Evolutionary conservation across 2,797 vertebrate genomes (phyloP), one percentile per base, ranked within the genome.

Genomic region (Aselliscus stoliczkanus): DNA sequence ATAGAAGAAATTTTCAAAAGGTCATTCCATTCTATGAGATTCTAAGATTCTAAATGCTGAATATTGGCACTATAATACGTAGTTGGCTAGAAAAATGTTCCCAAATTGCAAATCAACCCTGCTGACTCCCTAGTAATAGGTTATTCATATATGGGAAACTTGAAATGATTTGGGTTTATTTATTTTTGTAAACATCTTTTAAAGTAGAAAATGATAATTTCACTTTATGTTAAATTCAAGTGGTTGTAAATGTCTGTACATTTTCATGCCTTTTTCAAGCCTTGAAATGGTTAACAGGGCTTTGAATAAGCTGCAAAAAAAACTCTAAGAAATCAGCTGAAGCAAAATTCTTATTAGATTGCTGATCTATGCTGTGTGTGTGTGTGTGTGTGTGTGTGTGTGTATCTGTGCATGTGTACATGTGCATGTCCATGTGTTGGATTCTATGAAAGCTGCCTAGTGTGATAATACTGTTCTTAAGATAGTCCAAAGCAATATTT

Each of bases 171-270:
- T 76, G 44, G 9, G 42, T 76, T 81, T 54, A 54, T 42, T 70
- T 82, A 70, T 85, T 64, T 90, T 87, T 82, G 11, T 50, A 82
- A 93, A 77, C 7, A 56, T 86, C 21, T 76, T 81, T 70, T 60
- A 72, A 95, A 69, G 27, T 69, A 23, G 10, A 80, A 95, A 92
- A 39, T 85, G 58, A 88, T 23, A 73, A 67, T 50, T 72, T 90
- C 76, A 93, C 18, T 65, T 56, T 44, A 37, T 75, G 31, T 75
- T 83, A 69, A 83, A 60, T 88, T 88, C 64, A 47, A 67, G 23
- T 82, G 15, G 47, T 69, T 52, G 50, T 64, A 52, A 65, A 82
- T 31, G 25, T 54, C 65, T 77, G 8, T 70, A 65, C 13, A 44
- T 86, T 73, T 64, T 86, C 47, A 47, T 73, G 42, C 52, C 84